Conservation (phyloP, 2,888 invertebrate genomes). For the Drosophila merina region DNA sequence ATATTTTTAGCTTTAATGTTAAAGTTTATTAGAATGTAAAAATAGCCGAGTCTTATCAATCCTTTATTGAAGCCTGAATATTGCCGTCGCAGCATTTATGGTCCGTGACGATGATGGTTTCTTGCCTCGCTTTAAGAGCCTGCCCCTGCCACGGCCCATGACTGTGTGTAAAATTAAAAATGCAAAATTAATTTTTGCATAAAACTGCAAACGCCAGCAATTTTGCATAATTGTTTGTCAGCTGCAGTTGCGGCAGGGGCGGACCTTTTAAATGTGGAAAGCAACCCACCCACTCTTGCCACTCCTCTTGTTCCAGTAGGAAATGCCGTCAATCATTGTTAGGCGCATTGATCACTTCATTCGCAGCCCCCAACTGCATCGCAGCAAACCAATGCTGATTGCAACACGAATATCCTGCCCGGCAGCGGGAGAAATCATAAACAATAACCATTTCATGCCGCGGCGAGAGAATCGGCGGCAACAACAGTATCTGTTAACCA, state of each 20-base stretch:
- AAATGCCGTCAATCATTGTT: conserved; percentile 79
- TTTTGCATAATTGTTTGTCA: conserved; percentile 82
- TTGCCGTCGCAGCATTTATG: conserved; percentile 23
- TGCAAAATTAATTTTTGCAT: conserved; percentile 77
- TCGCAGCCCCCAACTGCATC: conserved; percentile 20
- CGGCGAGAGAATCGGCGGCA: conserved; percentile 19
- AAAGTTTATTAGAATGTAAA: not conserved
- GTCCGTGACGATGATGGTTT: not conserved
- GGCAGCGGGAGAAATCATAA: conserved; percentile 52
- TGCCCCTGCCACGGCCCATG: conserved; percentile 32
- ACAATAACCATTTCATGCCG: conserved; percentile 62
- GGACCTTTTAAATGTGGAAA: conserved; percentile 1
- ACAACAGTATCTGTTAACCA: conserved; percentile 45
- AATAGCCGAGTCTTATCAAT: conserved; percentile 68
- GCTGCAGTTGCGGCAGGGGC: conserved; percentile 35
- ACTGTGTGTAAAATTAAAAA: conserved; percentile 71
- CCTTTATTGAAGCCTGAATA: conserved; percentile 55
- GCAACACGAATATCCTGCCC: conserved; percentile 58
- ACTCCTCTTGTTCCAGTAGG: conserved; percentile 32
- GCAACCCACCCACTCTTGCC: not conserved
- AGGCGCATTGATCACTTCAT: conserved; percentile 72
- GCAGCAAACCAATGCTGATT: conserved; percentile 60
- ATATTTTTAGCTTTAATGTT: not conserved
- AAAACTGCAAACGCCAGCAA: conserved; percentile 81
- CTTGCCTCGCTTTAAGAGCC: not conserved